Base-by-base conservation (phyloP, 1,140 invertebrate species). In the Heliothis virescens region DNA sequence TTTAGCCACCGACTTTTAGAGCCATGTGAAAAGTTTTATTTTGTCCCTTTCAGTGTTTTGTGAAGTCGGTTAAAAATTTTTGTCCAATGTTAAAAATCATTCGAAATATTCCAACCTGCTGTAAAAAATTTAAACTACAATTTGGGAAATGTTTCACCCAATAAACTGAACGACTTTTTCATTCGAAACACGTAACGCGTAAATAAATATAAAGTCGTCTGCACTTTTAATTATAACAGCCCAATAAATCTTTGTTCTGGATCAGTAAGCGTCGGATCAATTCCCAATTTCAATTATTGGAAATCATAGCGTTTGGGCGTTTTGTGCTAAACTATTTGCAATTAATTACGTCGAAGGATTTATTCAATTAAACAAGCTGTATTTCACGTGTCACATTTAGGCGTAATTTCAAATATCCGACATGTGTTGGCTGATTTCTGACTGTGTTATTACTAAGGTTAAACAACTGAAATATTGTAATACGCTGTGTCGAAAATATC, bases 201-300 rank as follows among this genome's bases (percentile, higher is more conserved):
- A 13, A n/a, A n/a, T 71, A 11, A 52, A 53, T 41, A 47, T 29
- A 47, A 15, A 11, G 3, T 34, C 52, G 10, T 9, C 48, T n/a
- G 16, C 3, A 26, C 2, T 52, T 71, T 52, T 53, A 21, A 21
- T 29, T 26, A 29, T 29, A 15, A 3, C 21, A 41, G 34, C 18
- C 21, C 67, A 21, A 47, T 67, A 50, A 41, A 16, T 52, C 12
- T 12, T 50, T 11, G 65, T 7, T 69, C 41, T 15, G 47, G 26
- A 29, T 29, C 48, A n/a, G 21, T 53, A 50, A 53, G 47, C 47
- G n/a, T 3, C 41, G 16, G 3, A 21, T 13, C 65, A 52, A 13
- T 71, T 53, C 29, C 48, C 67, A 71, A 71, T 71, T 71, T 53
- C 48, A 71, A 71, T 71, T 71, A 71, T 71, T 53, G n/a, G 48